Evolutionary conservation across 1,140 invertebrate species (phyloP).

Genomic region (Copidosoma floridanum): DNA sequence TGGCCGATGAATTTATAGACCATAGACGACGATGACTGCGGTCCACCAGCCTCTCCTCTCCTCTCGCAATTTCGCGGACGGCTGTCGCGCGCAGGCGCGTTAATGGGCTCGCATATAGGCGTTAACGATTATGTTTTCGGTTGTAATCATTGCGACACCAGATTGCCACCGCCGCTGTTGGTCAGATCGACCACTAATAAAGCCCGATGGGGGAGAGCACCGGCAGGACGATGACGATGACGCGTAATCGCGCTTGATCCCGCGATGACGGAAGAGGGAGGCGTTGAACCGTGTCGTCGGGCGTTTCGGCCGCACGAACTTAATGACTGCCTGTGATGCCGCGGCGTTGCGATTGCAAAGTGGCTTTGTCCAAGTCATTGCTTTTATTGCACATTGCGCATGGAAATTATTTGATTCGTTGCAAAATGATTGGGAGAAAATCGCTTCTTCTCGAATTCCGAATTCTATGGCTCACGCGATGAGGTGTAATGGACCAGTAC

Average conservation of each 20-base stretch:
- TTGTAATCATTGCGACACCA: slow-evolving; percentile 53
- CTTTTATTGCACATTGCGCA: no score
- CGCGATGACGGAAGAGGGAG: slow-evolving; percentile 27
- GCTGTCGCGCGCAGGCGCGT: slow-evolving; percentile 36
- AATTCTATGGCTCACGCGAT: no score
- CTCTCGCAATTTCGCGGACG: slow-evolving; percentile 1
- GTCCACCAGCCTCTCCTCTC: slow-evolving; percentile 1
- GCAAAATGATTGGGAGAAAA: no score
- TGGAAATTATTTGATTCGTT: no score
- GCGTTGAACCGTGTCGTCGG: no score
- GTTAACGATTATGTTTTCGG: slow-evolving; percentile 56
- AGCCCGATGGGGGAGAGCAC: slow-evolving; percentile 44
- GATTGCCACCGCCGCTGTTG: slow-evolving; percentile 32
- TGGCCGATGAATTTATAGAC: slow-evolving; percentile 25
- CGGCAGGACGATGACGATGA: slow-evolving; percentile 43
- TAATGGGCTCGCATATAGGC: slow-evolving; percentile 45
- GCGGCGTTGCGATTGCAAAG: no score
- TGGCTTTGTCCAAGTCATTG: no score
- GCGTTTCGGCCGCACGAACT: no score
- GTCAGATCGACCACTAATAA: slow-evolving; percentile 45
- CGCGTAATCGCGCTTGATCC: slow-evolving; percentile 48
- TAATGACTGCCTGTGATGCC: no score
- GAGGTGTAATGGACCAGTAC: no score
- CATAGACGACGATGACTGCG: slow-evolving; percentile 27
- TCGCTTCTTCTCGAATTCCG: no score